phyloP scores from a whole-genome alignment of 2,797 vertebrate genomes.

The Schizothorax lantsangensis region DNA sequence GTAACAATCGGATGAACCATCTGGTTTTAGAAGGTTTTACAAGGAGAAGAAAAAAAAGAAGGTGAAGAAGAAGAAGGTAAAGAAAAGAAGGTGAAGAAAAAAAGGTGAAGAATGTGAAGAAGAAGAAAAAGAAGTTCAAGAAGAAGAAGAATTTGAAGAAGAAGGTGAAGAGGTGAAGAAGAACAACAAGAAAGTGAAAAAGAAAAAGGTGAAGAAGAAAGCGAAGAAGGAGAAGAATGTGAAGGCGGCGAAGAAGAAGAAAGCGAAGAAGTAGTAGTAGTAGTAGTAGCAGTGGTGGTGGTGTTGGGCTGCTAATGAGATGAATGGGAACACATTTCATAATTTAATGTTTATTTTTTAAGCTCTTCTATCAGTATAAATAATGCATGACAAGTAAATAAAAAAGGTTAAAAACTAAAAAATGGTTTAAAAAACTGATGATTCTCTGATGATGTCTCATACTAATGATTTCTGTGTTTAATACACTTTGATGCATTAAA shows the following conservation, averaged over 20 bases:
- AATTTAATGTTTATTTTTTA: background rate
- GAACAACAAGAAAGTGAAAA: background rate
- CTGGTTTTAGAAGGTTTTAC: too few relatives aligned
- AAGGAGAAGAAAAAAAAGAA: background rate
- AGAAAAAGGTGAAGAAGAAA: background rate
- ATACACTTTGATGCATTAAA: background rate
- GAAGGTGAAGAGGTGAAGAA: background rate
- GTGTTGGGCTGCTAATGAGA: background rate
- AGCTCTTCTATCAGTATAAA: background rate
- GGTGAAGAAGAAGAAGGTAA: background rate
- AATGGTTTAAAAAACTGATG: background rate
- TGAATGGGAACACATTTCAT: background rate
- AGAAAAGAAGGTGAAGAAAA: background rate
- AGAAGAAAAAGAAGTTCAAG: background rate
- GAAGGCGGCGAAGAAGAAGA: background rate
- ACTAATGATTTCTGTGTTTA: background rate
- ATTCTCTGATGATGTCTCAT: background rate
- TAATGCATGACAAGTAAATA: background rate
- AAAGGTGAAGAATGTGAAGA: background rate
- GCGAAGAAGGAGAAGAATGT: background rate
- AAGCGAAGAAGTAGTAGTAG: background rate
- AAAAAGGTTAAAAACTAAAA: background rate
- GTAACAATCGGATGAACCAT: too few relatives aligned
- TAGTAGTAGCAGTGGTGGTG: background rate
- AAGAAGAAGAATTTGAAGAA: background rate